phyloP scores from a whole-genome alignment of 2,888 invertebrate genomes.

The Allacma fusca region DNA sequence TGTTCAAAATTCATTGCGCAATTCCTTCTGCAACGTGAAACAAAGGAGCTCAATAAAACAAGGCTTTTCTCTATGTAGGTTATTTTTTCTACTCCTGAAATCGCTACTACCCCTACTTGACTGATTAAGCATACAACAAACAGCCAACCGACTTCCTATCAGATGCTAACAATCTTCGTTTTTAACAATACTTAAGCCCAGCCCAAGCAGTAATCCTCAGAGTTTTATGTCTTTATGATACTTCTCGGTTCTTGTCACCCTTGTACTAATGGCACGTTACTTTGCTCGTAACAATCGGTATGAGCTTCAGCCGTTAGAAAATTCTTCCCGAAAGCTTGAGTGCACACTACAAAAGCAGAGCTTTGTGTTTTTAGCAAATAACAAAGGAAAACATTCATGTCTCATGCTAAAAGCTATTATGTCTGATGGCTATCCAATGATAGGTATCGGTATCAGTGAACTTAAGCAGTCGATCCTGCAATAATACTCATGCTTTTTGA shows the following conservation, averaged over 20 bases:
- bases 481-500: too few species aligned
- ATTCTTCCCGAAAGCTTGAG: too few species aligned
- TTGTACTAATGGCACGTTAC: constrained; percentile 1
- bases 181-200: background rate
- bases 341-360: too few species aligned
- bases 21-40: constrained; percentile 2
- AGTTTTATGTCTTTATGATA: background rate
- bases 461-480: too few species aligned
- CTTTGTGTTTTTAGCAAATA: too few species aligned
- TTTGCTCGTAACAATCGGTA: background rate
- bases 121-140: background rate
- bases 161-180: background rate
- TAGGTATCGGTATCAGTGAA: too few species aligned
- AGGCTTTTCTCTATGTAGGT: constrained; percentile 8
- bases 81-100: constrained; percentile 6
- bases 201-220: background rate
- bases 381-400: too few species aligned
- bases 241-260: background rate
- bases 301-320: too few species aligned
- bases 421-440: too few species aligned
- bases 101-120: background rate
- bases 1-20: constrained; percentile 27
- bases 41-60: constrained; percentile 28
- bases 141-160: background rate
- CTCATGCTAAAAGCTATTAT: too few species aligned